A percentile compares a stretch with the other conserved stretches of the same genome.
phyloP scores from a whole-genome alignment of 2,888 invertebrate species.

The Ceratothoa steindachneri region DNA sequence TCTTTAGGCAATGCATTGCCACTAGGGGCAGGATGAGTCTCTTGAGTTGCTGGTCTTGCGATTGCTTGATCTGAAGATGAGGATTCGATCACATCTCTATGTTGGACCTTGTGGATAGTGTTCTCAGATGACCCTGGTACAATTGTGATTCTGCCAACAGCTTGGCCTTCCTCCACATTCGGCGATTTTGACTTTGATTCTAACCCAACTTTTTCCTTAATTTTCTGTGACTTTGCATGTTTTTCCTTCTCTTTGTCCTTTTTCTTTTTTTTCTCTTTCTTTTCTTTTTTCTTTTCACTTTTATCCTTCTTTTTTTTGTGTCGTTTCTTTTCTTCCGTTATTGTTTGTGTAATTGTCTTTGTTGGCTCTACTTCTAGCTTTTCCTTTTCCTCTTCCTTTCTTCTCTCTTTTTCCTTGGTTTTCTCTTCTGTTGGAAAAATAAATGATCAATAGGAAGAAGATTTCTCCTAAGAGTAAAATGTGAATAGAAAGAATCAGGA shows the following conservation, averaged over 20 bases:
- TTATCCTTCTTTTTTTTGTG: constrained; percentile 25
- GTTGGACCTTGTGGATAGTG: neutral
- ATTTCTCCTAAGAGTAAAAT: no score
- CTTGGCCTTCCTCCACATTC: neutral
- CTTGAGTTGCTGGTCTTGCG: neutral
- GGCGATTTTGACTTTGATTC: neutral
- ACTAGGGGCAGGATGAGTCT: neutral
- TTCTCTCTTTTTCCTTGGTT: constrained; percentile 19
- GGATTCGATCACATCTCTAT: neutral
- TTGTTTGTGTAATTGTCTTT: neutral
- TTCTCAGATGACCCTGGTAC: no score
- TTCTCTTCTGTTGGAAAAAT: constrained; percentile 9
- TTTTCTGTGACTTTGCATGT: constrained; percentile 7
- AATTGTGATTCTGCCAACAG: neutral
- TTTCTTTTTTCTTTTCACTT: constrained; percentile 19
- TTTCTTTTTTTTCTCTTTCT: constrained; percentile 26
- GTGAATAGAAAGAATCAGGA: no score
- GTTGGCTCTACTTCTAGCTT: neutral
- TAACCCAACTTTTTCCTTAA: constrained; percentile 16
- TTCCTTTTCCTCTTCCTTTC: constrained; percentile 20
- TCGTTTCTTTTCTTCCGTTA: constrained; percentile 23
- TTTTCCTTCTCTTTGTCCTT: constrained; percentile 17
- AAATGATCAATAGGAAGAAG: no score
- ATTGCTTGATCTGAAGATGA: neutral
- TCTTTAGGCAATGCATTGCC: constrained; percentile 6